Evolutionary conservation across 2,797 vertebrate genomes (phyloP), one percentile per base, ranked within the genome.

Genomic region (Sebastes steindachneri): DNA sequence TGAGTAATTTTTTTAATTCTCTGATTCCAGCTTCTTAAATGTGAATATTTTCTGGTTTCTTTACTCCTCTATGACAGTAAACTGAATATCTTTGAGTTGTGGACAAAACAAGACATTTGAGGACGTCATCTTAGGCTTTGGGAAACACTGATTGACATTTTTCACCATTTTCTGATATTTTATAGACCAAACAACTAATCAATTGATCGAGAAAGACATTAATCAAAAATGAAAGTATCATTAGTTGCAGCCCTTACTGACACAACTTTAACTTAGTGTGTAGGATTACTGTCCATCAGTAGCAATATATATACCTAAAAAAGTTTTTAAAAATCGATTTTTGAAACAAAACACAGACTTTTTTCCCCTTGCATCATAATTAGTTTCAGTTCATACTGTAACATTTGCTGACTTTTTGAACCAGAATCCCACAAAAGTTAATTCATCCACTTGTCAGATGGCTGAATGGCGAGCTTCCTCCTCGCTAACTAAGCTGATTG

Each of bases 401-500:
- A 72, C 67, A 41, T 69, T 75, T 75, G n/a, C 58, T 71, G 74
- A 84, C 77, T 67, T 80, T 55, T 65, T 62, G 53, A 70, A 80
- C 67, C 55, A 6, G 14, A 45, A 15, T 29, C 31, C 35, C 21
- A 84, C 79, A 77, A 51, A 48, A 60, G 65, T 80, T 54, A 45
- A 84, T 87, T 80, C 17, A 77, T 73, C 66, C 35, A 21, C 54
- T 57, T 35, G 45, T 79, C 29, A 26, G 63, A 12, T 17, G 73
- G 31, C 41, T 65, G 68, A 83, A 73, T 69, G 71, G 72, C 64
- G 14, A 51, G 37, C 12, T 41, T 48, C 14, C 23, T 48, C 14
- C 25, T 64, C 6, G n/a, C 54, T 79, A 53, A 72, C 75, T 67
- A 51, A 77, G 73, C 71, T 88, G 81, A 85, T 85, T 88, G 71